A percentile compares a stretch with the other conserved stretches of the same genome.
These are phyloP conservation scores for Emesis russula DNA, from an alignment of 2,888 invertebrate genomes.

Conservation along the genomic window DNA sequence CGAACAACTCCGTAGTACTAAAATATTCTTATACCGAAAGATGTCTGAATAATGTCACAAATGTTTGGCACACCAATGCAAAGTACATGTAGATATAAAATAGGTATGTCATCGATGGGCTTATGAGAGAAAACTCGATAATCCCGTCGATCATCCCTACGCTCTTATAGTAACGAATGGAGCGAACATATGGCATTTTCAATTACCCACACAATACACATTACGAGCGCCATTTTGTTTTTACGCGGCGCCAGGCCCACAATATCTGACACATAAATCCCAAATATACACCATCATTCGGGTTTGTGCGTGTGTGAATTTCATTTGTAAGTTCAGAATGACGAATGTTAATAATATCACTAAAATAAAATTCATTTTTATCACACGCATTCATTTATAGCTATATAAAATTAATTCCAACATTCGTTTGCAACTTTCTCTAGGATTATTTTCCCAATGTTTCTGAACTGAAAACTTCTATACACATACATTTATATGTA, in stretches of 20 bases:
- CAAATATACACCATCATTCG: conserved; percentile 10
- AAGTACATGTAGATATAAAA: neutral
- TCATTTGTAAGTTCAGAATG: neutral
- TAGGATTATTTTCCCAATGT: too few relatives aligned
- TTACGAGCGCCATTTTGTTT: conserved; percentile 88
- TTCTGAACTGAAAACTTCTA: too few relatives aligned
- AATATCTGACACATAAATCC: conserved; percentile 33
- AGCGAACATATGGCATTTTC: conserved; percentile 88
- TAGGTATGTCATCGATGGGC: neutral
- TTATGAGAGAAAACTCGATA: neutral
- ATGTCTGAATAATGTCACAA: neutral
- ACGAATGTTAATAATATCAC: neutral
- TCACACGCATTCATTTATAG: neutral
- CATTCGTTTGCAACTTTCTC: too few relatives aligned
- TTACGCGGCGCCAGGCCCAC: conserved; percentile 73
- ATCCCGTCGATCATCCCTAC: conserved; percentile 20
- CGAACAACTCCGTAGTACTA: too few relatives aligned
- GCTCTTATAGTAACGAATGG: conserved; percentile 16
- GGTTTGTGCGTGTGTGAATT: neutral
- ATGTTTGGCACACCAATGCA: neutral
- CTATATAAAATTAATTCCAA: too few relatives aligned
- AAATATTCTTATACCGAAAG: too few relatives aligned
- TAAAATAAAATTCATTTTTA: neutral
- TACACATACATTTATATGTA: too few relatives aligned
- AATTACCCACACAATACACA: conserved; percentile 89